Evolutionary conservation across 2,888 invertebrate species (phyloP), one percentile per base, ranked within the genome.

Genomic region (Phania funesta): DNA sequence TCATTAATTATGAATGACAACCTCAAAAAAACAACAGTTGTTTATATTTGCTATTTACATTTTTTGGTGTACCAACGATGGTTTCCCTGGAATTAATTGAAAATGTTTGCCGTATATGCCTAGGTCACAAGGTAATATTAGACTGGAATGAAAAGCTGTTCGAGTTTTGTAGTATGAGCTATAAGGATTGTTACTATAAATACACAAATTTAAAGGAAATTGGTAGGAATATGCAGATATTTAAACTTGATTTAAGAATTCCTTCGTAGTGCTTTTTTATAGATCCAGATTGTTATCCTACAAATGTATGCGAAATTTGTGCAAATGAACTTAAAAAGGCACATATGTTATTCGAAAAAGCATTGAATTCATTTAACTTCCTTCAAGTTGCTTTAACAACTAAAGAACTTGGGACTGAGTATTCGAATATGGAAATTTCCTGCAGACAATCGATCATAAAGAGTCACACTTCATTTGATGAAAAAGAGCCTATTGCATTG

Each of bases 131-230:
- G 0, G 9, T 16, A 13, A 13, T 24, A 8, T 16, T 80, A 3
- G 20, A 75, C 22, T 80, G 75, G 80, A 50, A 75, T 58, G 50
- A 65, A 9, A 20, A 50, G 1, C 24, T 75, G 5, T 38, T 22
- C 0, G 16, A 50, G 6, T 26, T 35, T 3, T 35, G 16, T 65
- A 41, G 50, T 13, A 44, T 65, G 8, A 48, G 50, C 3, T 80
- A 75, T 18, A 75, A 50, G 29, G 68, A 70, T 26, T 75, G 68
- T 29, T 80, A 80, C 44, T 80, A 56, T 18, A 75, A 70, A 13
- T 80, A 80, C 16, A 75, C 75, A 1, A 38, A 58, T 3, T 13
- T 80, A 1, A 13, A 50, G 4, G 44, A 41, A 44, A n/a, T 0
- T 11, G 64, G 80, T 80, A 70, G 41, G 48, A 4, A 29, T n/a